These are phyloP conservation scores for Conus betulinus DNA, from an alignment of 1,140 invertebrate genomes.

Conservation along the genomic window DNA sequence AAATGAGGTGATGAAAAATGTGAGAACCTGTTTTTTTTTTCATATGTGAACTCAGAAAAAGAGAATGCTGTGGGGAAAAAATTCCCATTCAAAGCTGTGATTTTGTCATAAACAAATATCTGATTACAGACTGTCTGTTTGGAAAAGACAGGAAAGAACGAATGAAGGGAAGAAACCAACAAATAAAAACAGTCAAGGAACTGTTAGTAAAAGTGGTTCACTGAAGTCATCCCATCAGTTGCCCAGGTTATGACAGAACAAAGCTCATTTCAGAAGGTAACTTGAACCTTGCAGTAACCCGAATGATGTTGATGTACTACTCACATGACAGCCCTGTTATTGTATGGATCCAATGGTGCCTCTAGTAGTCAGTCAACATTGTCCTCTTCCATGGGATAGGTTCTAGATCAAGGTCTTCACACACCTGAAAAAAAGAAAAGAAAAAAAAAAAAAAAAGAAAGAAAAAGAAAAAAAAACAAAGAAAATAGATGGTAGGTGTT, in stretches of 20 bases:
- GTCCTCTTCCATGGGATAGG: background rate
- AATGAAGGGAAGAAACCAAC: too few relatives aligned
- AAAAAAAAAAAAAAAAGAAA: background rate
- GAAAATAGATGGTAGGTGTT: too few relatives aligned
- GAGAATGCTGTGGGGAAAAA: background rate
- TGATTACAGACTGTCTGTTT: background rate
- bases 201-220: too few relatives aligned
- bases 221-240: too few relatives aligned
- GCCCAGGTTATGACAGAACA: too few relatives aligned
- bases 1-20: background rate
- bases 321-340: background rate
- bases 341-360: background rate
- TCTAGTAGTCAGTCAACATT: background rate
- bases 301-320: background rate
- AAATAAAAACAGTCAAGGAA: background rate
- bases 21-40: background rate
- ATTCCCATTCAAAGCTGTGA: background rate
- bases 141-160: too few relatives aligned
- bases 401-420: background rate
- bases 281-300: background rate
- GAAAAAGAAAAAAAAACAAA: background rate
- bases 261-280: too few relatives aligned
- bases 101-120: background rate
- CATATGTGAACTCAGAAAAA: background rate
- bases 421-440: background rate